Percentiles rank a stretch among this genome's conserved stretches.
Conservation (phyloP, 2,797 vertebrate species). For the Pitangus sulphuratus region DNA sequence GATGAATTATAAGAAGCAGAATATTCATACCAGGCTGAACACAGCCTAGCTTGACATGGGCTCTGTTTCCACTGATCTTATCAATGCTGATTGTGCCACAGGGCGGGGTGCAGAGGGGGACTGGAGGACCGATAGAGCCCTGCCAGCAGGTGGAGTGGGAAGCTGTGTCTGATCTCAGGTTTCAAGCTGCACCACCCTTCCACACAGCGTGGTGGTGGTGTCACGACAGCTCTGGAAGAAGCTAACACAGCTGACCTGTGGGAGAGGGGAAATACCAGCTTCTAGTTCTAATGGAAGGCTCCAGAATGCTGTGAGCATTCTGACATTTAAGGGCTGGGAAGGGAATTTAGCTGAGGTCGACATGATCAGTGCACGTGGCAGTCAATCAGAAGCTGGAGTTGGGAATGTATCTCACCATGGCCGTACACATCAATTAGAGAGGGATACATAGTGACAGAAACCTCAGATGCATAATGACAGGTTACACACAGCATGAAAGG, state of each 20-base stretch:
- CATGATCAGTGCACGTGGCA: neutral
- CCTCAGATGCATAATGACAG: neutral
- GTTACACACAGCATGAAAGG: neutral
- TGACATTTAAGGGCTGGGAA: neutral
- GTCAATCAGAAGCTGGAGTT: neutral
- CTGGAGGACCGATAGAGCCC: accelerated
- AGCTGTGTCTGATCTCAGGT: neutral
- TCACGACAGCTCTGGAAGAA: neutral
- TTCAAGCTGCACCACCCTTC: neutral
- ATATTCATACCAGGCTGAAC: too few relatives aligned
- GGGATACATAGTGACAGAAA: neutral
- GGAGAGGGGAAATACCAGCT: neutral
- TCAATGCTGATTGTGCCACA: neutral
- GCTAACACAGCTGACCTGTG: accelerated
- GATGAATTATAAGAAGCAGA: neutral
- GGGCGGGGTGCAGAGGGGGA: accelerated
- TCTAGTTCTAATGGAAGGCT: neutral
- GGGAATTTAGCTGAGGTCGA: neutral
- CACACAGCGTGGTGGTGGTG: accelerated
- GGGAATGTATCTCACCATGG: neutral
- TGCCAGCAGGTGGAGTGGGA: neutral
- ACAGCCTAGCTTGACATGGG: neutral
- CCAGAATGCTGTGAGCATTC: accelerated
- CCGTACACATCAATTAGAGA: neutral
- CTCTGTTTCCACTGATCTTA: neutral